A percentile compares a stretch with the other conserved stretches of the same genome.
Conservation (phyloP, 2,113 vertebrate species). For the Apodemus speciosus region DNA sequence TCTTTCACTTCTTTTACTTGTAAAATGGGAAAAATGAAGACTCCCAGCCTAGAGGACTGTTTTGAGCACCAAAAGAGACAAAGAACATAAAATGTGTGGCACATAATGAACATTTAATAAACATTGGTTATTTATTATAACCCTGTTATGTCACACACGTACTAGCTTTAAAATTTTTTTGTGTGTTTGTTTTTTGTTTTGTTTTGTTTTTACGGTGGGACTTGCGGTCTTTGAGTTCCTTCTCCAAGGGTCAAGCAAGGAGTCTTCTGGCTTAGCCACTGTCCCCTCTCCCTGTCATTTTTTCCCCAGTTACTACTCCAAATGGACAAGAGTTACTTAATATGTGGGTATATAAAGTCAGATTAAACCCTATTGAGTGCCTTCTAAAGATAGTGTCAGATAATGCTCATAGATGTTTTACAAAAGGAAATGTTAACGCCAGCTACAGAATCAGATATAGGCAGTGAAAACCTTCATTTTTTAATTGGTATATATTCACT, state of each 20-base stretch:
- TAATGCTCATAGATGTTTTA: slow-evolving; percentile 12
- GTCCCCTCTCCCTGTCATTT: not conserved
- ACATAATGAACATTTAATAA: not conserved
- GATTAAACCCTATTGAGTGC: not conserved
- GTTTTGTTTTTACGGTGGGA: not conserved
- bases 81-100: not conserved
- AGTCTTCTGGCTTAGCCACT: slow-evolving; percentile 4
- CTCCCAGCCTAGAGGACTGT: not conserved
- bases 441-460: not conserved
- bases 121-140: not conserved
- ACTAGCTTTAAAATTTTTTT: slow-evolving; percentile 1
- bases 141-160: not conserved
- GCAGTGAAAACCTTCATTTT: not conserved
- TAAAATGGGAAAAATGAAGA: not conserved
- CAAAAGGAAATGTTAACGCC: slow-evolving; percentile 1
- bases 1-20: slow-evolving; percentile 4
- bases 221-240: not conserved
- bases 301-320: slow-evolving; percentile 49
- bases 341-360: slow-evolving; percentile 26
- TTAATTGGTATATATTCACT: not conserved
- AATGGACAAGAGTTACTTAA: slow-evolving; percentile 32
- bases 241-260: not conserved
- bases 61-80: not conserved
- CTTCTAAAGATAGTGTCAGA: slow-evolving; percentile 9
- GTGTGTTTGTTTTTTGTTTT: not conserved